Base-by-base conservation (phyloP, 2,797 vertebrate genomes). In the Corythornis leucogaster region DNA sequence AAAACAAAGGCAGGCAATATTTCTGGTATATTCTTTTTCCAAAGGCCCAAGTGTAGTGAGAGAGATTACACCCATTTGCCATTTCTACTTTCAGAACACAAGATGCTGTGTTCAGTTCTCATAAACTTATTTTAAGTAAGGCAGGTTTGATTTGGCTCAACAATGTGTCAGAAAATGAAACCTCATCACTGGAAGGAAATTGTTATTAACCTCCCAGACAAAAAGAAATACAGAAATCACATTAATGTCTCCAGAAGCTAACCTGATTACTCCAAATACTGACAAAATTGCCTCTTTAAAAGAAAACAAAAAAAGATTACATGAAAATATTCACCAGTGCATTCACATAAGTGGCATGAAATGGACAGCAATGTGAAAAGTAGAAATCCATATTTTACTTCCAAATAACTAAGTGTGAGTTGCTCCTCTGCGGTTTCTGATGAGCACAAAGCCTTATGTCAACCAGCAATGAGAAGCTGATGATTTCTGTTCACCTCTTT, bases 21-120 rank as follows among this genome's bases (percentile, higher is more conserved):
- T 92, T 92, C 66, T 92, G 50, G 68, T 57, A 53, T 28, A 33
- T 68, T 91, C 58, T 74, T 57, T 85, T 89, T 90, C 75, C 88
- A 92, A 91, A 90, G 30, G 50, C 64, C 51, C 16, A 21, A 45
- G 31, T 12, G 46, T 17, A 88, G 50, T 40, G 55, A 48, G n/a
- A 79, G 33, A 55, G 35, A 57, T 77, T 66, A 74, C 0, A 0
- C 40, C 50, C 64, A 43, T 68, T 87, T 92, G 51, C 50, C 80
- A 15, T 68, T 85, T 77, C 68, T 69, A 9, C 25, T 33, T 38
- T 59, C 64, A 87, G 54, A 92, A 80, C 43, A 13, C 31, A 7
- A 85, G 50, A 75, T 2, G 1, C 7, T 38, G 26, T 16, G 7
- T 43, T 83, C 67, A 73, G 26, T 48, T 85, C 66, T 48, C 73